Evolutionary conservation across 2,113 vertebrate genomes (phyloP).

Genomic region (Ceyx melanurus): DNA sequence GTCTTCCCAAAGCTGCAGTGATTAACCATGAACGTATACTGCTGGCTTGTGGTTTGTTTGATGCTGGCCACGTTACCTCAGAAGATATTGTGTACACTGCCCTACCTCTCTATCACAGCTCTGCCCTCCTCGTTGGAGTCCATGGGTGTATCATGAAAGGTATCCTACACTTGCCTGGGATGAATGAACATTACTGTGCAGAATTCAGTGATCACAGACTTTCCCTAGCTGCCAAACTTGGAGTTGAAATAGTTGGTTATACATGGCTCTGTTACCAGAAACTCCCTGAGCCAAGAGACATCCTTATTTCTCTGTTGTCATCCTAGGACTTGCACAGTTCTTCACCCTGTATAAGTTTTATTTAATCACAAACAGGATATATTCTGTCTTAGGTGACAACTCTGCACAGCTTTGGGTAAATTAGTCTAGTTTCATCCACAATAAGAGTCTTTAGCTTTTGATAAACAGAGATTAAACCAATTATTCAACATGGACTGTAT

Average conservation of each 20-base stretch:
- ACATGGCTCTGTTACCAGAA: not conserved
- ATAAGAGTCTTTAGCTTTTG: not conserved
- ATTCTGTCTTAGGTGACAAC: not conserved
- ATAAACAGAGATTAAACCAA: not conserved
- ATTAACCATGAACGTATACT: conserved; percentile 80
- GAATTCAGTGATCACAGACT: not conserved
- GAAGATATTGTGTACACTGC: conserved; percentile 79
- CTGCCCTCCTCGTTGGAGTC: conserved; percentile 81
- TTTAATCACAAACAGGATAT: not conserved
- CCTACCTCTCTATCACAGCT: conserved; percentile 86
- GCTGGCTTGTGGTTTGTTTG: conserved; percentile 51
- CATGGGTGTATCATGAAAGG: conserved; percentile 78
- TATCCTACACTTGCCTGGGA: not conserved
- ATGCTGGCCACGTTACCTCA: conserved; percentile 39
- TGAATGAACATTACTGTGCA: not conserved
- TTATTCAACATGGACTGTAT: not conserved
- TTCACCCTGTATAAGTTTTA: not conserved
- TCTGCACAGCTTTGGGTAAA: not conserved
- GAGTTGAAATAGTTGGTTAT: not conserved
- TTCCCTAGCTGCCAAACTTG: not conserved
- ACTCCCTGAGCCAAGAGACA: not conserved
- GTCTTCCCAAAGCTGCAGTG: conserved; percentile 86
- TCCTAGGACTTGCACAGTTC: not conserved
- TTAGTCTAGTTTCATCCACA: not conserved
- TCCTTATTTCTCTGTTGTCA: fast-evolving